These are phyloP conservation scores for Malurus melanocephalus DNA, from an alignment of 2,113 vertebrate genomes.

Conservation along the genomic window DNA sequence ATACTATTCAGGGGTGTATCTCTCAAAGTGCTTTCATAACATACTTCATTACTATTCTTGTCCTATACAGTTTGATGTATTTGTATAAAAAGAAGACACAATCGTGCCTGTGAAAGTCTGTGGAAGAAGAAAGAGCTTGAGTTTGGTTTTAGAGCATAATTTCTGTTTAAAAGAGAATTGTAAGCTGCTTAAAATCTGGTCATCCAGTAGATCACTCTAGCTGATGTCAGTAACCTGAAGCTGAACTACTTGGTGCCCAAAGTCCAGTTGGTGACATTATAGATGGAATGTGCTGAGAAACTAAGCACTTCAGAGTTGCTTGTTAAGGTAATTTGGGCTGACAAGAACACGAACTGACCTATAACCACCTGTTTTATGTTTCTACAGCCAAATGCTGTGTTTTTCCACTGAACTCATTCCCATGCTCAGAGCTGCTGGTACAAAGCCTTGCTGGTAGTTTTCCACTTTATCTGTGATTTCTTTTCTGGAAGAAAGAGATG, in stretches of 20 bases:
- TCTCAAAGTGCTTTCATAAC: neutral
- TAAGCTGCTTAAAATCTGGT: neutral
- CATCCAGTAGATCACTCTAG: neutral
- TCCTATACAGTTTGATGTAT: neutral
- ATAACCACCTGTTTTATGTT: constrained; percentile 24
- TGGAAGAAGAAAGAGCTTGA: neutral
- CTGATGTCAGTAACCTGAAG: constrained; percentile 17
- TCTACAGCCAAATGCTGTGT: neutral
- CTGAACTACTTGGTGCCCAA: neutral
- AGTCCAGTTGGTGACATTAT: constrained; percentile 15
- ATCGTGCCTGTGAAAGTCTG: neutral
- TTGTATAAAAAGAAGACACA: neutral
- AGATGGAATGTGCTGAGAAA: constrained; percentile 4
- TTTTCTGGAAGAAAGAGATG: neutral
- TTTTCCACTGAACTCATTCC: neutral
- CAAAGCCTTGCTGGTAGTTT: neutral
- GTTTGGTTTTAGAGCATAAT: neutral
- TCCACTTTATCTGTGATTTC: neutral
- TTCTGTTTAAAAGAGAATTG: neutral
- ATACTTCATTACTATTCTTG: neutral
- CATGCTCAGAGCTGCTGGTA: neutral
- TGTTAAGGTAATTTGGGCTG: neutral
- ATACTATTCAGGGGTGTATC: neutral
- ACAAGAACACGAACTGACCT: constrained; percentile 9
- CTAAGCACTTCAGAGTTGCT: constrained; percentile 1